Evolutionary conservation across 2,113 vertebrate species (phyloP).

Genomic region (Neotoma lepida): DNA sequence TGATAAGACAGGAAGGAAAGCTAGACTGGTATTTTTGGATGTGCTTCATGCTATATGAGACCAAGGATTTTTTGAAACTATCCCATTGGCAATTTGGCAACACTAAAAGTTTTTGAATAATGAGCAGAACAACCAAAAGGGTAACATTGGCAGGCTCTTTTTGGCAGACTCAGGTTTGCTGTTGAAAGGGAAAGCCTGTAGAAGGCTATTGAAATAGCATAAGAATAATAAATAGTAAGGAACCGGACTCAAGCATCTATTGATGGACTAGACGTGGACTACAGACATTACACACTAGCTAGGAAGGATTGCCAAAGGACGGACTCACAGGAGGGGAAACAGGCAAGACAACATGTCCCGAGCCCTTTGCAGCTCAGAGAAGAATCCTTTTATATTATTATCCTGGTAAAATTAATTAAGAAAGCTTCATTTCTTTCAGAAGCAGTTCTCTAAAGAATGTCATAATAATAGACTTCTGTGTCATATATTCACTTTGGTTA

Average conservation of each 20-base stretch:
- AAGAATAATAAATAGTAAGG: not conserved
- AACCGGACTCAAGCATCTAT: not conserved
- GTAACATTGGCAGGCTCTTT: not conserved
- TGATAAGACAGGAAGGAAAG: not conserved
- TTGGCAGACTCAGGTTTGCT: not conserved
- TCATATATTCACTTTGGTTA: not conserved
- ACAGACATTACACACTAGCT: not conserved
- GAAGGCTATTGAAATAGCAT: not conserved
- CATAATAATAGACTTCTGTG: not conserved
- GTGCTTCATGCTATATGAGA: not conserved
- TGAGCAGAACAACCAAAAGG: constrained; percentile 17
- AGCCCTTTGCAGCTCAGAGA: not conserved
- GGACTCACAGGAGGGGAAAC: constrained; percentile 2
- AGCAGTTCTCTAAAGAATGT: not conserved
- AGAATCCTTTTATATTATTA: not conserved
- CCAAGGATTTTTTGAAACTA: constrained; percentile 23
- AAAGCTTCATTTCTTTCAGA: constrained; percentile 21
- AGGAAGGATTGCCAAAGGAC: not conserved
- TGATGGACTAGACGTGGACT: not conserved
- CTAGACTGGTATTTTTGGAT: constrained; percentile 3
- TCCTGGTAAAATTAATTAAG: not conserved
- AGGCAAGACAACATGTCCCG: not conserved
- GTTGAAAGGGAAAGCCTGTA: not conserved
- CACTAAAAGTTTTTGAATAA: constrained; percentile 14
- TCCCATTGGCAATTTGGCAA: not conserved